Evolutionary conservation across 2,888 invertebrate genomes (phyloP), one percentile per base, ranked within the genome.

Genomic region (Rotaria magnacalcarata): DNA sequence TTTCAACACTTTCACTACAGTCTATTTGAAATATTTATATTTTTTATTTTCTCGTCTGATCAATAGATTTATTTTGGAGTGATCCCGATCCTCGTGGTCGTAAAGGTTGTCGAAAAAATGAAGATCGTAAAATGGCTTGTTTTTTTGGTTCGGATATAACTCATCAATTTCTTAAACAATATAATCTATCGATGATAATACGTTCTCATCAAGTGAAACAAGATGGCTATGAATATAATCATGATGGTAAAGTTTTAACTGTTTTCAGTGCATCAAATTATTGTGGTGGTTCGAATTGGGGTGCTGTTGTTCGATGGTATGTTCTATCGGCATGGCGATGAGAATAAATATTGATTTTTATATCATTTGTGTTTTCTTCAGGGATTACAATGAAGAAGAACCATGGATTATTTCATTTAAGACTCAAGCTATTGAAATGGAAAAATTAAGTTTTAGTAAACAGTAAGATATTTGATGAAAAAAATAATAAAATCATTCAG

Each of bases 201-300:
- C 93, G 96, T 85, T 96, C 96, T 19, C 96, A 96, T 90, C 96
- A 96, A 91, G 96, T 96, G 91, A 96, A 96, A 92, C 94, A 94
- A 3, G 96, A 96, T 85, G 96, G 96, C n/a, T 96, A 95, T 90
- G 96, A 96, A 92, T 93, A 95, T 88, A 93, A 94, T 85, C 96
- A 96, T 89, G 93, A 94, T 90, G 94, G 94, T 89, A 94, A 94
- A 92, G 95, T 95, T 90, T 93, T 96, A 89, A 96, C 96, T 80
- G 94, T 97, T 88, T 97, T 96, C 92, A 96, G 96, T 2, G 96
- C 96, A 4, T 96, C 96, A n/a, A 96, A 96, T 92, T 96, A 97
- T 91, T 96, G 88, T 87, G 80, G 80, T 80, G 80, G 80, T n/a
- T n/a, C 89, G 90, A 89, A 87, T 89, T 88, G 52, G 90, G 89